Evolutionary conservation across 2,797 vertebrate genomes (phyloP), one percentile per base, ranked within the genome.

Genomic region (Falco naumanni): DNA sequence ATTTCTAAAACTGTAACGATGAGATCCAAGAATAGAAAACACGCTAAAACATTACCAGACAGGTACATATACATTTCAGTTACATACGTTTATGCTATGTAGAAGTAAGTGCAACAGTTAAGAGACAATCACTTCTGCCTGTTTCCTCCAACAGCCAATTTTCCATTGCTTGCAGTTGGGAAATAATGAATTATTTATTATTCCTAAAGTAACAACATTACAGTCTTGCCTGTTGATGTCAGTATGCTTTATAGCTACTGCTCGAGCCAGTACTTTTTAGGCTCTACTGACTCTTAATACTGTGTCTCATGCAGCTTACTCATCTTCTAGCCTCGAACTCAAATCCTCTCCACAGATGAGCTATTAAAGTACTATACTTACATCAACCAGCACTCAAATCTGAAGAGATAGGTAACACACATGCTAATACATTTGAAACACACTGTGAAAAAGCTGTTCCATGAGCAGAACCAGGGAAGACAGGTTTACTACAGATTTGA

Each of bases 221-320:
- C 15, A 51, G 0, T 12, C 34, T 33, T 17, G 19, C 8, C 16
- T 51, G 16, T 16, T 31, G 57, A 6, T 31, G 17, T 18, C 37
- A 81, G 13, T 31, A 50, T 2, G 4, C 24, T 25, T 39, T 43
- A 53, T 0, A 69, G 53, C 29, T 68, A 10, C 1, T 57, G n/a
- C 37, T 72, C 20, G 17, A 81, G 16, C 13, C 13, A 6, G 41
- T 11, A 10, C 7, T 33, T 82, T 41, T 43, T 9, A 50, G 31
- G 33, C 7, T 11, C 31, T 51, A 39, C 37, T 20, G 3, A 45
- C 28, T 53, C 13, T 29, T 13, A 57, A 34, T 2, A 28, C 6
- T 59, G 47, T 16, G 43, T 31, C 41, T 45, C 39, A 47, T 3
- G 28, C 2, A 48, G 13, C 34, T n/a, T 29, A 41, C 8, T 48